A percentile compares a stretch with the other conserved stretches of the same genome.
Conservation (phyloP, 2,888 invertebrate genomes). For the Tetranychus truncatus region DNA sequence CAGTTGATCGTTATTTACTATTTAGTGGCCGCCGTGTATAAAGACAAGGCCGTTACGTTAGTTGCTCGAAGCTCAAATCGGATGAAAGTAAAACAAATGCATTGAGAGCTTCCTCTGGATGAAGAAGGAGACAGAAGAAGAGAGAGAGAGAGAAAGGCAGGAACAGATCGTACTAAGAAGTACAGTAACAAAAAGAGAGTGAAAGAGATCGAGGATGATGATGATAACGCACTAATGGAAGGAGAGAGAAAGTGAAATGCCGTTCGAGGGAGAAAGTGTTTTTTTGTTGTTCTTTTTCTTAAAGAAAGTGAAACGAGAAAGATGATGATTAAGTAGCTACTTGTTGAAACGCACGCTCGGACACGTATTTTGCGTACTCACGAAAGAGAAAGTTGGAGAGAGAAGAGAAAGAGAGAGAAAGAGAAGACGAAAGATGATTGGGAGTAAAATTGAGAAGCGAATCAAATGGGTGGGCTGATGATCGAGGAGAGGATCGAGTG, state of each 20-base stretch:
- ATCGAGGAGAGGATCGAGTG: not conserved
- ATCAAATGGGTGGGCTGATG: slow-evolving; percentile 1
- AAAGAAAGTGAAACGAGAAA: not conserved
- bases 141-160: slow-evolving; percentile 13
- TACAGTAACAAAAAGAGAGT: not conserved
- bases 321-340: slow-evolving; percentile 3
- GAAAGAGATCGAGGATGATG: slow-evolving; percentile 5
- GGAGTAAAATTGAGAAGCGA: not conserved
- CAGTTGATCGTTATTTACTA: not conserved
- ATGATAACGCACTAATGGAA: not conserved
- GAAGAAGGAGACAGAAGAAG: slow-evolving; percentile 6
- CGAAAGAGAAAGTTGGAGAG: slow-evolving; percentile 5
- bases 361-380: not conserved
- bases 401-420: slow-evolving; percentile 1
- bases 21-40: not conserved
- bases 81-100: not conserved
- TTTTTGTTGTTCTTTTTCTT: not conserved
- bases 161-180: not conserved
- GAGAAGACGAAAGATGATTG: not conserved
- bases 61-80: not conserved
- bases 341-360: slow-evolving; percentile 3
- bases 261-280: not conserved
- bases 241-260: not conserved
- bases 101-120: not conserved
- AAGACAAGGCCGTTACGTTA: not conserved